Evolutionary conservation across 1,140 invertebrate genomes (phyloP), one percentile per base, ranked within the genome.

Genomic region (Sycobia sp.): DNA sequence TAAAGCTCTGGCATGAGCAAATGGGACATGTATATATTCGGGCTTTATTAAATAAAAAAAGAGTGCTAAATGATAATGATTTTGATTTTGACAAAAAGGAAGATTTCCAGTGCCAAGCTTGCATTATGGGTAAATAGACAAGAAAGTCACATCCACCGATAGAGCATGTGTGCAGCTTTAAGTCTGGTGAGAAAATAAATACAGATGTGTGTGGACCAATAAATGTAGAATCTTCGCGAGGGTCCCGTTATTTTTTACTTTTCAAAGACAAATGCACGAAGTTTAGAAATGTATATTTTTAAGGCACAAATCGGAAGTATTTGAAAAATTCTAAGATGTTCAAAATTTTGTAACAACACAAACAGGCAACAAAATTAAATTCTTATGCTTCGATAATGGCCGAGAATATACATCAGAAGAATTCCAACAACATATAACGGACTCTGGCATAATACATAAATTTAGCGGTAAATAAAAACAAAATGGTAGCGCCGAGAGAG

Each of bases 401-500:
- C 32, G 39, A 2, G 66, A 68, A 46, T 68, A 57, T 39, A 29
- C n/a, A 13, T 55, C 38, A 16, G 34, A 47, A 10, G 20, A 57
- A 1, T 56, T 70, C 14, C 11, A 23, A 27, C 38, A 51, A 14
- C n/a, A 27, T 14, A 23, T 55, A 18, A 49, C 14, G 18, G 43
- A 47, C 16, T 64, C 54, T 49, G 64, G 60, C 22, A 62, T 64
- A 18, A 20, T 54, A 10, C 43, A 62, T 16, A 55, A 69, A 53
- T 38, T 66, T 32, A 73, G 70, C 5, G 57, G 69, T 39, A 63
- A 67, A 4, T 75, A 79, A 46, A 73, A 80, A 66, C 74, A 78
- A 67, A 79, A 79, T 57, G 74, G 75, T 9, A 34, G 69, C 4
- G 67, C 71, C 27, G 79, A 83, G 60, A 51, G 76, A 50, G 71